These are phyloP conservation scores for Cephus spinipes DNA, from an alignment of 2,888 invertebrate genomes.

Conservation along the genomic window DNA sequence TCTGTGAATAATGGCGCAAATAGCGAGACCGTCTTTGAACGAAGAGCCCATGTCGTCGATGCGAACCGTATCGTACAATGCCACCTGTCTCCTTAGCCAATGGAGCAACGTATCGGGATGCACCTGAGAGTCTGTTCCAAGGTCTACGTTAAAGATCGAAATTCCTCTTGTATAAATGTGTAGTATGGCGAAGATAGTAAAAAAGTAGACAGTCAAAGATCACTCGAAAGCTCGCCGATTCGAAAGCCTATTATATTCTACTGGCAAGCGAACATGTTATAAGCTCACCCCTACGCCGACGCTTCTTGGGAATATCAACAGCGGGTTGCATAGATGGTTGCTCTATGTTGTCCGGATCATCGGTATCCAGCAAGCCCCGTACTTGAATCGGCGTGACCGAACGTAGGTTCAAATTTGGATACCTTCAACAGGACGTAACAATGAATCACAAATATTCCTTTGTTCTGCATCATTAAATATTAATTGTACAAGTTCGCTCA, in stretches of 20 bases:
- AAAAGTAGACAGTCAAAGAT: slow-evolving; percentile 1
- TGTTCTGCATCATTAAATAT: background rate
- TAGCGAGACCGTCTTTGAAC: slow-evolving; percentile 75
- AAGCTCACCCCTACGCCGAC: slow-evolving; percentile 72
- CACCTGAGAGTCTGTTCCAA: slow-evolving; percentile 73
- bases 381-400: slow-evolving; percentile 84
- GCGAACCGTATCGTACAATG: slow-evolving; percentile 72
- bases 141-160: slow-evolving; percentile 17
- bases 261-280: background rate
- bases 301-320: slow-evolving; percentile 75
- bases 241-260: background rate
- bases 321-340: slow-evolving; percentile 66
- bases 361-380: slow-evolving; percentile 77
- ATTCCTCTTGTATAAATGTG: slow-evolving; percentile 11
- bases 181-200: slow-evolving; percentile 6
- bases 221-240: background rate
- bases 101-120: slow-evolving; percentile 80
- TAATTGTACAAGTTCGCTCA: background rate
- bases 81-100: slow-evolving; percentile 83
- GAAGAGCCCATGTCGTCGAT: slow-evolving; percentile 78
- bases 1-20: slow-evolving; percentile 82
- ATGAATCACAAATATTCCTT: background rate
- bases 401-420: slow-evolving; percentile 83
- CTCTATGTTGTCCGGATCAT: slow-evolving; percentile 74
- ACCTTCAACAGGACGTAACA: slow-evolving; percentile 58